Percentiles rank a stretch among this genome's conserved stretches.
Conservation (phyloP, 2,113 vertebrate genomes). For the Anguilla japonica region DNA sequence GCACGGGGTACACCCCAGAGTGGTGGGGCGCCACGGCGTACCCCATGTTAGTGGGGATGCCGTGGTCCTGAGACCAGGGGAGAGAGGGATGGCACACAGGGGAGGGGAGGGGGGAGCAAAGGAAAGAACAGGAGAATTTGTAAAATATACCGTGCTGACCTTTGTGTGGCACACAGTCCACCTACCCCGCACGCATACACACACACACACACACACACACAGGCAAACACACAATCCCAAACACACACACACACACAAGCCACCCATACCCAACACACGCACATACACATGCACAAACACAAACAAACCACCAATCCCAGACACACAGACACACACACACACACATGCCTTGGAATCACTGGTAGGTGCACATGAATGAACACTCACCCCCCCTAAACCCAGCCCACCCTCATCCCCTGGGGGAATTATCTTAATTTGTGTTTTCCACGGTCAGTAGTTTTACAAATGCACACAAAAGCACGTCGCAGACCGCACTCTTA, state of each 20-base stretch:
- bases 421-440: neutral
- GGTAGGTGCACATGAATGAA: neutral
- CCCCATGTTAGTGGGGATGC: conserved; percentile 86
- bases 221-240: no score
- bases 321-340: neutral
- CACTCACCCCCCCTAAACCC: neutral
- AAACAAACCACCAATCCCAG: neutral
- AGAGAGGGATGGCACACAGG: neutral
- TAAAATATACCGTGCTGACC: neutral
- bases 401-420: no score
- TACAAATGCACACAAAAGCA: neutral
- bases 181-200: no score
- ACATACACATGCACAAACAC: no score
- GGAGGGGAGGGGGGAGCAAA: neutral
- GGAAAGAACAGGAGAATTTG: neutral
- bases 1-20: conserved; percentile 82
- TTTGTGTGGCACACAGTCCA: neutral
- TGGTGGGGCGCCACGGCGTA: conserved; percentile 86
- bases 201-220: no score
- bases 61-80: conserved; percentile 72
- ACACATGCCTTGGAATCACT: neutral
- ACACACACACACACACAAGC: no score
- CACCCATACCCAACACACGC: no score
- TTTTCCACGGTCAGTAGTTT: neutral
- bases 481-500: neutral